Percentiles rank a stretch among this genome's conserved stretches.
These are phyloP conservation scores for Monopis laevigella DNA, from an alignment of 2,888 invertebrate genomes.

Conservation along the genomic window DNA sequence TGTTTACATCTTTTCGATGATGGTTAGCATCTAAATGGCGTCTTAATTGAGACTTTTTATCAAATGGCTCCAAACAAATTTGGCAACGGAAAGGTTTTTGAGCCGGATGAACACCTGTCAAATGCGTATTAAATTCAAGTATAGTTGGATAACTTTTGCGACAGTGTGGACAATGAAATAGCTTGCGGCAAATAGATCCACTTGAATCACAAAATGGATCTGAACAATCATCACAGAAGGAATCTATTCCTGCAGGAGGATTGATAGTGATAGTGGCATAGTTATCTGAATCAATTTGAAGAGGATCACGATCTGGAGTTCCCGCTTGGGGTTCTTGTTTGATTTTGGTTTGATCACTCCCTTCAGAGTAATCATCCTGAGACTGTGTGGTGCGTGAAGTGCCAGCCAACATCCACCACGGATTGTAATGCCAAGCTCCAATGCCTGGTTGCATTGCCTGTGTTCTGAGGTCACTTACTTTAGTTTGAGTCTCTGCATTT, in stretches of 20 bases:
- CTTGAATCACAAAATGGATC: slow-evolving; percentile 64
- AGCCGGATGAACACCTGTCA: slow-evolving; percentile 61
- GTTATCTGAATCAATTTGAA: slow-evolving; percentile 44
- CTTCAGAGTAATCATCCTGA: slow-evolving; percentile 55
- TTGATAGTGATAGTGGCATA: slow-evolving; percentile 42
- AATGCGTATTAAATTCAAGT: slow-evolving; percentile 60
- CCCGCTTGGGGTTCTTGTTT: slow-evolving; percentile 54
- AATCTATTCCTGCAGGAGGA: slow-evolving; percentile 52
- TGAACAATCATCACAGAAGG: slow-evolving; percentile 63
- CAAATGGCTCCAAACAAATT: slow-evolving; percentile 62
- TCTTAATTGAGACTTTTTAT: slow-evolving; percentile 58
- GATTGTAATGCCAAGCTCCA: slow-evolving; percentile 62
- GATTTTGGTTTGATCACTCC: slow-evolving; percentile 51
- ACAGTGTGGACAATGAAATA: slow-evolving; percentile 65
- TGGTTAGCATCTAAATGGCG: slow-evolving; percentile 61
- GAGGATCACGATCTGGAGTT: slow-evolving; percentile 50
- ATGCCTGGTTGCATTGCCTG: slow-evolving; percentile 46
- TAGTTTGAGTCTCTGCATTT: slow-evolving; percentile 63
- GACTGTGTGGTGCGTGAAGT: slow-evolving; percentile 54
- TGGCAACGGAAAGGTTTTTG: slow-evolving; percentile 65
- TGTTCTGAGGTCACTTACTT: slow-evolving; percentile 51
- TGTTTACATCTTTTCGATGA: slow-evolving; percentile 62
- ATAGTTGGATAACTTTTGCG: slow-evolving; percentile 63
- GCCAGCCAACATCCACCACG: slow-evolving; percentile 65
- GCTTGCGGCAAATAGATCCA: slow-evolving; percentile 50